A percentile compares a stretch with the other conserved stretches of the same genome.
Conservation (phyloP, 2,888 invertebrate species). For the Tanaodytes sp. region DNA sequence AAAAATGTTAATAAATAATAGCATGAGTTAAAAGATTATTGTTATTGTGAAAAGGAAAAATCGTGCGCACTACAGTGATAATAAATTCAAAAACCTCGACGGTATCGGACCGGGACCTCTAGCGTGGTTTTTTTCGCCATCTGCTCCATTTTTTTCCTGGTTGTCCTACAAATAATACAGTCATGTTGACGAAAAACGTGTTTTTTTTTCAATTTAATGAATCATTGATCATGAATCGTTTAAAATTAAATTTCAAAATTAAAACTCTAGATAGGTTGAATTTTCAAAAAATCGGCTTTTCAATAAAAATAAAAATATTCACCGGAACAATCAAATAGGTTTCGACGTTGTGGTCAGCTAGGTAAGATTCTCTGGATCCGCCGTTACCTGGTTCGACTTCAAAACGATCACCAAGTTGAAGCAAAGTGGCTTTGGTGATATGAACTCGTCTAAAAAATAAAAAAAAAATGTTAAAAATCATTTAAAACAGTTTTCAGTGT, state of each 20-base stretch:
- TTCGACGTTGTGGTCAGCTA: slow-evolving; percentile 91
- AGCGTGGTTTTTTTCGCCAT: slow-evolving; percentile 57
- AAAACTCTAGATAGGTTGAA: too few species aligned
- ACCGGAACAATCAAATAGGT: slow-evolving; percentile 87
- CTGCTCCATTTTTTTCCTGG: slow-evolving; percentile 62
- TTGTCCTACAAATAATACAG: slow-evolving; percentile 67
- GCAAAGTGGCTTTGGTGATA: slow-evolving; percentile 87
- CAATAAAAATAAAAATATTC: too few species aligned
- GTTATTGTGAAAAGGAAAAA: too few species aligned
- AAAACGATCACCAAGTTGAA: slow-evolving; percentile 86
- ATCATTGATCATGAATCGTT: too few species aligned
- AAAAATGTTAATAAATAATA: too few species aligned
- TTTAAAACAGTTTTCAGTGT: too few species aligned
- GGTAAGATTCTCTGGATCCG: slow-evolving; percentile 84
- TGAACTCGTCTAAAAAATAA: slow-evolving; percentile 87
- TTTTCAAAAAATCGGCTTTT: too few species aligned
- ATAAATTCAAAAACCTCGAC: slow-evolving; percentile 72
- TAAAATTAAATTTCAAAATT: neutral
- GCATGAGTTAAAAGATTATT: too few species aligned
- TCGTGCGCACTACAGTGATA: too few species aligned
- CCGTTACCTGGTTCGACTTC: slow-evolving; percentile 91
- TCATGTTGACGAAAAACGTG: too few species aligned
- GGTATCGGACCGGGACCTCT: slow-evolving; percentile 64
- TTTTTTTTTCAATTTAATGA: too few species aligned
- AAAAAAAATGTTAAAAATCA: too few species aligned